Conservation (phyloP, 2,113 vertebrate genomes). For the Gracilinanus agilis region DNA sequence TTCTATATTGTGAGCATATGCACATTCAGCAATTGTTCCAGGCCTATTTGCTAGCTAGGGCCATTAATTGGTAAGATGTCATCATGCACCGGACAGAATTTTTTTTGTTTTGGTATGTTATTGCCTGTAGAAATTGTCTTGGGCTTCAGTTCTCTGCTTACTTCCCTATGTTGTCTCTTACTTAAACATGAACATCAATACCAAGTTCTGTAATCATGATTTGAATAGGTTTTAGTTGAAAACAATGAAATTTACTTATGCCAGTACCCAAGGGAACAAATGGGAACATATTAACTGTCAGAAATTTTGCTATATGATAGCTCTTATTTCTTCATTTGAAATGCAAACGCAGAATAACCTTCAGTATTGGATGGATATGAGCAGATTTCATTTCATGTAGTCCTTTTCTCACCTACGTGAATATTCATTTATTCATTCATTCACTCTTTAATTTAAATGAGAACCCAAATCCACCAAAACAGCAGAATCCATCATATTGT, state of each 20-base stretch:
- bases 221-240: not conserved
- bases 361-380: not conserved
- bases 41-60: not conserved
- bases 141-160: too few relatives aligned
- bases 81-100: not conserved
- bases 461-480: not conserved
- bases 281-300: not conserved
- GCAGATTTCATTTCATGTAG: not conserved
- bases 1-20: not conserved
- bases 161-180: too few relatives aligned
- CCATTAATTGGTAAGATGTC: not conserved
- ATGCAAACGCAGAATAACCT: not conserved
- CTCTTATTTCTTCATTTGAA: slow-evolving; percentile 1
- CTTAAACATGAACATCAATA: not conserved
- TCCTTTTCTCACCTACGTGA: not conserved
- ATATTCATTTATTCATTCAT: not conserved
- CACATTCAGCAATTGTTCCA: not conserved
- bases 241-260: not conserved
- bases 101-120: not conserved
- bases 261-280: not conserved
- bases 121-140: too few relatives aligned
- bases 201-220: not conserved
- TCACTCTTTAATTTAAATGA: not conserved
- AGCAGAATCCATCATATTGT: not conserved
- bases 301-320: not conserved